A percentile compares a stretch with the other conserved stretches of the same genome.
Conservation (phyloP, 2,797 vertebrate genomes). For the Eospalax fontanierii region DNA sequence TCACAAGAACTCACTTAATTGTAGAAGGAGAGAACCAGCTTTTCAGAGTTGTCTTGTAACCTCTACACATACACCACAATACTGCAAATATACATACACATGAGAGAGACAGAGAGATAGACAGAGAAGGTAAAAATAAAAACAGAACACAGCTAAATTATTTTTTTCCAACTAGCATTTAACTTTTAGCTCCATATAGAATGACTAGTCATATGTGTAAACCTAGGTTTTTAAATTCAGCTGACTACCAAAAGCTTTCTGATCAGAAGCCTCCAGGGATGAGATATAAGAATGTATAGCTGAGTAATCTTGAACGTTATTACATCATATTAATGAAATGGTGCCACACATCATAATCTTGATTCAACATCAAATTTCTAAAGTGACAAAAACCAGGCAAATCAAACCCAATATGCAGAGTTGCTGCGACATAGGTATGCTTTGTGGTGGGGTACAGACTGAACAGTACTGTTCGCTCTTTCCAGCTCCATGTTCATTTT, state of each 20-base stretch:
- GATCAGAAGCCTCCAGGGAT: not conserved
- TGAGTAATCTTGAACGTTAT: not conserved
- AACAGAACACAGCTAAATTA: not conserved
- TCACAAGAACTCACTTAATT: not conserved
- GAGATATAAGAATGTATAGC: not conserved
- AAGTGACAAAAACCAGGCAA: not conserved
- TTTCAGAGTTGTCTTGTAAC: not conserved
- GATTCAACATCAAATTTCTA: not conserved
- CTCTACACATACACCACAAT: no score
- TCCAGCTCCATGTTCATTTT: not conserved
- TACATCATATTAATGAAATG: not conserved
- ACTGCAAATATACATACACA: not conserved
- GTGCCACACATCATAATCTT: not conserved
- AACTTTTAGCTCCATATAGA: not conserved
- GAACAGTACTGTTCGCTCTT: not conserved
- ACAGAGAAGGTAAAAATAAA: no score
- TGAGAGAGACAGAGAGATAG: no score
- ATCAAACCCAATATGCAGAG: not conserved
- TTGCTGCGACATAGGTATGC: not conserved
- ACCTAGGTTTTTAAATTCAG: constrained; percentile 18
- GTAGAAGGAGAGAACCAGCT: not conserved
- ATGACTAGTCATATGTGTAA: not conserved
- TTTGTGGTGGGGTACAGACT: not conserved
- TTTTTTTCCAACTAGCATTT: not conserved
- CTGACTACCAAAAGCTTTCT: not conserved